These are phyloP conservation scores for Chaetops frenatus DNA, from an alignment of 2,113 vertebrate species.

Conservation along the genomic window DNA sequence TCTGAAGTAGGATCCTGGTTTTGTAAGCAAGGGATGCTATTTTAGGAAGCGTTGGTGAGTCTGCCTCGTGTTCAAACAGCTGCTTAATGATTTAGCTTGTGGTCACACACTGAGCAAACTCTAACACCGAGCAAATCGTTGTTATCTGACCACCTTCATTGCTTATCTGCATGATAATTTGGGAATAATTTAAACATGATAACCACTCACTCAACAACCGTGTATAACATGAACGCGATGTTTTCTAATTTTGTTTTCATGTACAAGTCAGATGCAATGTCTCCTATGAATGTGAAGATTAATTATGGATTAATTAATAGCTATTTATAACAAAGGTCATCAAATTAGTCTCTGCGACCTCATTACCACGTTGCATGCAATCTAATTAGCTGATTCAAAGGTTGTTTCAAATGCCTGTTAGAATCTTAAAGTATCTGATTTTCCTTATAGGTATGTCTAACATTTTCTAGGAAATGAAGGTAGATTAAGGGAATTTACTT, in stretches of 20 bases:
- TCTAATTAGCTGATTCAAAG: slow-evolving; percentile 30
- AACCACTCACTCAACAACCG: slow-evolving; percentile 17
- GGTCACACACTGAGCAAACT: background rate
- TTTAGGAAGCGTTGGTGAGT: background rate
- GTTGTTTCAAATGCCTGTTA: background rate
- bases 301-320: slow-evolving; percentile 13
- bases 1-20: background rate
- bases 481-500: background rate
- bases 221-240: background rate
- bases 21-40: background rate
- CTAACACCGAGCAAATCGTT: background rate
- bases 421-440: background rate
- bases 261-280: background rate
- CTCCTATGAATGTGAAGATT: background rate
- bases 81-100: background rate
- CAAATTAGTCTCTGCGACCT: slow-evolving; percentile 36
- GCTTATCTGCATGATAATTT: background rate
- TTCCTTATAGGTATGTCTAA: background rate
- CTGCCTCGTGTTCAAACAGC: background rate
- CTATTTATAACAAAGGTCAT: slow-evolving; percentile 30
- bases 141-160: slow-evolving; percentile 9
- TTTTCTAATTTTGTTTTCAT: background rate
- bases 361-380: background rate
- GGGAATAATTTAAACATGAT: background rate
- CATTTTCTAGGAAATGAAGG: background rate